Evolutionary conservation across 2,888 invertebrate species (phyloP).

Genomic region (Trissonchulus sp.): DNA sequence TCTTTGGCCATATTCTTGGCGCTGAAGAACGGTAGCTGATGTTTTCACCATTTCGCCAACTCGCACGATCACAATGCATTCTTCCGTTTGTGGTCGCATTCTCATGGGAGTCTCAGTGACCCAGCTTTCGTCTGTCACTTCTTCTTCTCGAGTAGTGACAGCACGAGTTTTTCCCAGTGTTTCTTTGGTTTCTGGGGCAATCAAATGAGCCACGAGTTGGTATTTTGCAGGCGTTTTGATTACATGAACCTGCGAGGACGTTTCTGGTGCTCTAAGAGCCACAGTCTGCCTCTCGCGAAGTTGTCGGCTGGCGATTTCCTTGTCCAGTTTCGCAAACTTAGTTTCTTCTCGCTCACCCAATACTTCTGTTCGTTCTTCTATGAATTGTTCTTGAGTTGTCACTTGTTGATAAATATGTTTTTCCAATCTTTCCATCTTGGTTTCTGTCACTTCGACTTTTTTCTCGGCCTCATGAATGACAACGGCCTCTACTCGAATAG

Average conservation of each 20-base stretch:
- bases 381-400: not conserved
- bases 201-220: not conserved
- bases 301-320: not conserved
- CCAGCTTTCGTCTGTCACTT: not conserved
- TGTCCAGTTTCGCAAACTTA: not conserved
- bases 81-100: not conserved
- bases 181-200: not conserved
- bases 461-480: not conserved
- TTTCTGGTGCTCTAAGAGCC: not conserved
- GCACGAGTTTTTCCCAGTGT: too few species aligned
- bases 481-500: not conserved
- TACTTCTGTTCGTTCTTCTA: too few species aligned
- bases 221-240: not conserved
- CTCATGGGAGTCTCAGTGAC: not conserved
- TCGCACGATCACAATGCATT: not conserved
- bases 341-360: too few species aligned
- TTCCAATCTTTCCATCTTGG: not conserved
- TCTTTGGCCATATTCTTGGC: not conserved
- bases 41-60: not conserved
- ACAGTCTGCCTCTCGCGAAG: not conserved
- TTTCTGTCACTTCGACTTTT: not conserved
- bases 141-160: not conserved
- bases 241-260: not conserved
- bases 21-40: not conserved
- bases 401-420: not conserved